Base-by-base conservation (phyloP, 1,140 invertebrate species). In the Magallana gigas region DNA sequence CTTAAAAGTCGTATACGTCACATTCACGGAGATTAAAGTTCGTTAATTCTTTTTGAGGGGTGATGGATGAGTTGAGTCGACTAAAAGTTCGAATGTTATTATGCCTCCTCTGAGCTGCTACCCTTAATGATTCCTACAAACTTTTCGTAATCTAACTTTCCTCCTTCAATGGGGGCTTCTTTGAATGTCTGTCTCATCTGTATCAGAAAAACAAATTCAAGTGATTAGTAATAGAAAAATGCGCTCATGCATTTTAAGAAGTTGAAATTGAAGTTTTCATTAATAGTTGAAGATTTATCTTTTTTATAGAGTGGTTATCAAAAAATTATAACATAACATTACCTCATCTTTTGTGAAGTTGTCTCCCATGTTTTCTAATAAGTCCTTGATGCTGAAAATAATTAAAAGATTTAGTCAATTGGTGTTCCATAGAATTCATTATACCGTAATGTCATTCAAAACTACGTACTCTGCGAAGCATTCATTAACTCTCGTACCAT, bases 301-400 rank as follows among this genome's bases (percentile, higher is more conserved):
- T 5, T 16, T 6, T 14, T n/a, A 14, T 36, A 36, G 23, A 76
- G 36, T 12, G 23, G 9, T 14, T 14, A 14, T 29, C n/a, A n/a
- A 29, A 14, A 14, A 62, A 60, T n/a, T 48, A 68, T 48, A 85
- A 57, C 64, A 18, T 60, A 85, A 12, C 91, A 85, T 89, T 92
- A 95, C 94, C 95, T 99, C 98, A 93, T 98, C 97, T 92, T 96
- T 96, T 92, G 96, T 96, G 96, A 99, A 99, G 96, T 99, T 99
- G 94, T 99, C 98, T 92, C 98, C 98, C 96, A 97, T 99, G 95
- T 98, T 98, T 96, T 97, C 97, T 93, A 99, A 96, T 90, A 98
- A 97, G 95, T 98, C 97, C 95, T 98, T 98, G 95, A 99, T 96
- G 95, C 98, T 97, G 92, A 16, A 95, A 14, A 16, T 64, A 64